Evolutionary conservation across 2,888 invertebrate genomes (phyloP), one percentile per base, ranked within the genome.

Genomic region (Archips xylosteana): DNA sequence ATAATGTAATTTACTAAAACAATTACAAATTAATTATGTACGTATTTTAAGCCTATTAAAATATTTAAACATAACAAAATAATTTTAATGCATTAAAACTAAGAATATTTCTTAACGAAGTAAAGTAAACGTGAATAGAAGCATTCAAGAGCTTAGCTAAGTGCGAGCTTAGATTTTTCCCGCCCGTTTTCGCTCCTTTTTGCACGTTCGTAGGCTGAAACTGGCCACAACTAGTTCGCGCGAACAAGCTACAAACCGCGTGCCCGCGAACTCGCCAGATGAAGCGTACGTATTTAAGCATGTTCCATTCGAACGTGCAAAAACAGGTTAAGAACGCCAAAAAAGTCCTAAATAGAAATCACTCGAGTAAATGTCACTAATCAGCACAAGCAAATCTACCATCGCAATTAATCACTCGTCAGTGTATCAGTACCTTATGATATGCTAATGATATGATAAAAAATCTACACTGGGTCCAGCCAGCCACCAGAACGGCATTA

Each of bases 371-470:
- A 49, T 59, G 39, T 39, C 51, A 47, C 12, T 42, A 66, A 61
- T 34, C n/a, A 79, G 77, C 80, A 76, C 76, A 87, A 88, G 84
- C 83, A 77, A 80, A 82, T 77, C 80, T 32, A 76, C 75, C 45
- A 39, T 62, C 63, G 77, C 82, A 83, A 84, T 83, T 86, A 85
- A 85, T 87, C 81, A 82, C 82, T 85, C 84, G 79, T 76, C 79
- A 83, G 81, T 85, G 81, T 85, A 87, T 70, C 36, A 70, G 65
- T 73, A 88, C 77, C 86, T 89, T 89, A 91, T 91, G 92, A 92
- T 93, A 92, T 92, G 92, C 89, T 91, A 92, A 91, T 90, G 94
- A 93, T 94, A 94, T 94, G 94, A 93, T 92, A 92, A 87, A 94
- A 93, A 92, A 91, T 89, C 90, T 92, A 92, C 89, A 89, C 90